A percentile compares a stretch with the other conserved stretches of the same genome.
These are phyloP conservation scores for Mesoligia furuncula DNA, from an alignment of 2,888 invertebrate genomes.

Conservation along the genomic window DNA sequence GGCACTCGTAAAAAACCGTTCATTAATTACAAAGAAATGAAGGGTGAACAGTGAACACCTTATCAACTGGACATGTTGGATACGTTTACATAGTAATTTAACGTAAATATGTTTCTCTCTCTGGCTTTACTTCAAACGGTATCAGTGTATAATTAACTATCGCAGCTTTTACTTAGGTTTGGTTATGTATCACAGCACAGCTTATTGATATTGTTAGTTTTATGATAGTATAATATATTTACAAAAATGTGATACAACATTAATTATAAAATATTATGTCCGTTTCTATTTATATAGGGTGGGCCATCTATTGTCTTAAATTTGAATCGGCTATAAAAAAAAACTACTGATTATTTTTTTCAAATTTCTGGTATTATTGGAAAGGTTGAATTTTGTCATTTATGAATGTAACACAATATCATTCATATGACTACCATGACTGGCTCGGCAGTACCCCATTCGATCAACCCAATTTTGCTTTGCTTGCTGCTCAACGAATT, in stretches of 20 bases:
- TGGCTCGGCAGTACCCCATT: too few relatives aligned
- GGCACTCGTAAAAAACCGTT: slow-evolving; percentile 56
- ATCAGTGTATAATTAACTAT: slow-evolving; percentile 8
- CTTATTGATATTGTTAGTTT: background rate
- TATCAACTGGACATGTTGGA: slow-evolving; percentile 43
- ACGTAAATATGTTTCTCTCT: slow-evolving; percentile 6
- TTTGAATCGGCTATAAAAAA: too few relatives aligned
- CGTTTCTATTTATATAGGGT: background rate
- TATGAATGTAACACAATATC: too few relatives aligned
- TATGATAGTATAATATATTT: background rate
- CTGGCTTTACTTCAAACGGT: background rate
- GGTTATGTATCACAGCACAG: background rate
- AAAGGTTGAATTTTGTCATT: too few relatives aligned
- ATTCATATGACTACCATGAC: too few relatives aligned
- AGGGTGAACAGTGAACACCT: slow-evolving; percentile 51
- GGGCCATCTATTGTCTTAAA: too few relatives aligned
- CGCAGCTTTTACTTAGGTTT: slow-evolving; percentile 1
- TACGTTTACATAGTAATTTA: slow-evolving; percentile 26
- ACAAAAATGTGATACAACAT: too few relatives aligned
- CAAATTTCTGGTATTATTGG: too few relatives aligned
- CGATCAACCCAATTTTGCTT: too few relatives aligned
- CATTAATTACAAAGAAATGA: slow-evolving; percentile 70
- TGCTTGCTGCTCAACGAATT: too few relatives aligned
- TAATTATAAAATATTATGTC: background rate
- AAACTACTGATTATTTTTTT: too few relatives aligned